Percentiles rank a stretch among this genome's conserved stretches.
Evolutionary conservation across 1,140 invertebrate genomes (phyloP).

Genomic region (Drosophila repletoides): DNA sequence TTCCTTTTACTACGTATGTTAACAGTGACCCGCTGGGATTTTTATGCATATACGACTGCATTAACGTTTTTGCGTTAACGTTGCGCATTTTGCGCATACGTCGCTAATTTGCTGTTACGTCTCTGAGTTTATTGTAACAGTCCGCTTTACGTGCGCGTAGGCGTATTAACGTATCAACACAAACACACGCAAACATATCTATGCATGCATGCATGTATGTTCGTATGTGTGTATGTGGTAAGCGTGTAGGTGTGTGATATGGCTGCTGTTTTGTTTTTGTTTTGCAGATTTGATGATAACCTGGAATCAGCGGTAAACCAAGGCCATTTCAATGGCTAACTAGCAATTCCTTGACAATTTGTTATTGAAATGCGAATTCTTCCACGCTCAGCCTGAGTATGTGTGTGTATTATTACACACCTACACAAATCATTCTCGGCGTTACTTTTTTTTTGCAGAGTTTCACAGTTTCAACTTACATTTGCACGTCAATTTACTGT

Average conservation of each 20-base stretch:
- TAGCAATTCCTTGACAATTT: background rate
- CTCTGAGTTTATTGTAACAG: constrained; percentile 25
- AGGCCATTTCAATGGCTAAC: constrained; percentile 10
- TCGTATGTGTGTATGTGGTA: constrained; percentile 4
- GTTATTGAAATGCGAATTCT: constrained; percentile 21
- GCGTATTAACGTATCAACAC: constrained; percentile 41
- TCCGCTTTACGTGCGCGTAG: constrained; percentile 33
- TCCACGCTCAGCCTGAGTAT: constrained; percentile 2
- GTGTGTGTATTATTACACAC: constrained; percentile 25
- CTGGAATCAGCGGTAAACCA: constrained; percentile 22
- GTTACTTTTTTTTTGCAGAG: constrained; percentile 18
- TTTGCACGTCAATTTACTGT: background rate
- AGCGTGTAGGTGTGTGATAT: constrained; percentile 29
- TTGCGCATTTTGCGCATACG: constrained; percentile 28
- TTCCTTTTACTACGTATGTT: background rate
- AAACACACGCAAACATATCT: constrained; percentile 23
- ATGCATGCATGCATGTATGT: constrained; percentile 9
- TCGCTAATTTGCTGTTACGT: constrained; percentile 12
- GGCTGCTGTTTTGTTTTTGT: constrained; percentile 42
- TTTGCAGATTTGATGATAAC: constrained; percentile 44
- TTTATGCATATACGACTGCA: constrained; percentile 1
- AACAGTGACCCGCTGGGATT: too few species aligned
- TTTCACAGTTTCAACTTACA: constrained; percentile 19
- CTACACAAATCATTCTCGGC: constrained; percentile 39
- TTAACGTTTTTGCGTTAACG: constrained; percentile 18